Conservation (phyloP, 2,888 invertebrate species). For the Julus scanicus region DNA sequence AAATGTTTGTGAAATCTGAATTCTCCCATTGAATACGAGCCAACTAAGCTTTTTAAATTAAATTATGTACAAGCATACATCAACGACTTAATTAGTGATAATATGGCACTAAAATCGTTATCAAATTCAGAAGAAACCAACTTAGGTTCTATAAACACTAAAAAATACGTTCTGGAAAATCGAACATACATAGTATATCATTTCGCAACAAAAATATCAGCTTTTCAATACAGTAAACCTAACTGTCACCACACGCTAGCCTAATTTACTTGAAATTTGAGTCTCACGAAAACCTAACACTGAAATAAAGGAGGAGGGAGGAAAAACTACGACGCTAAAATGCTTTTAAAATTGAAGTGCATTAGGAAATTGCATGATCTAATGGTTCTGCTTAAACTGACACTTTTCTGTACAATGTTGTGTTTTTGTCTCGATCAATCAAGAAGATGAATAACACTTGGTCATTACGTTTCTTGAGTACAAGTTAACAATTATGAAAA, state of each 20-base stretch:
- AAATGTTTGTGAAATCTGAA: background rate
- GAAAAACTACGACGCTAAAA: background rate
- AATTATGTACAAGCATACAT: background rate
- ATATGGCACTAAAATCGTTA: background rate
- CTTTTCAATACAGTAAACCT: background rate
- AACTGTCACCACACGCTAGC: background rate
- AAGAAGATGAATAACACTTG: background rate
- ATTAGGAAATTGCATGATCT: background rate
- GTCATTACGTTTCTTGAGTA: background rate
- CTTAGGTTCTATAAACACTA: too few relatives aligned
- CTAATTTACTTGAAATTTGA: background rate
- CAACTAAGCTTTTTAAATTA: background rate
- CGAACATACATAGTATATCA: background rate
- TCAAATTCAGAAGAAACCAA: background rate
- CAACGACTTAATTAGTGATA: background rate
- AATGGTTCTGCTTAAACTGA: background rate
- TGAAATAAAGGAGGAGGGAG: background rate
- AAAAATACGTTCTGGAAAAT: background rate
- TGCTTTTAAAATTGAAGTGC: background rate
- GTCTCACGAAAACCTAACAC: background rate
- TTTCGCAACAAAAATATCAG: background rate
- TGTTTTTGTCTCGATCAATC: background rate
- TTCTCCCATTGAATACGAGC: background rate
- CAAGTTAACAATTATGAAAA: too few relatives aligned
- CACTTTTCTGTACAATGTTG: background rate